phyloP scores from a whole-genome alignment of 1,140 invertebrate species.

The Physella acuta region DNA sequence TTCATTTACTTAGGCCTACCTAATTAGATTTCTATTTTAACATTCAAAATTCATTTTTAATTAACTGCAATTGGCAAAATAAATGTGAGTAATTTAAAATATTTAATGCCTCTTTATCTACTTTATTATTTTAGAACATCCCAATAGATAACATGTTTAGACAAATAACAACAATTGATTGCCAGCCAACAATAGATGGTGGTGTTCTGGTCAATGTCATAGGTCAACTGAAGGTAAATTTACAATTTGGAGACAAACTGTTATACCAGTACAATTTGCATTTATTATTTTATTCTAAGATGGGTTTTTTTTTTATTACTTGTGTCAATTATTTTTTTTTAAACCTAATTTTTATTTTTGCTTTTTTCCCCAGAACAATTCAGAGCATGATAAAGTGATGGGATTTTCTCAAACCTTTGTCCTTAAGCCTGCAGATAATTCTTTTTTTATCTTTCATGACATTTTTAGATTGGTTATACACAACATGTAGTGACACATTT shows the following conservation, averaged over 20 bases:
- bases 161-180: constrained; percentile 36
- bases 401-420: constrained; percentile 19
- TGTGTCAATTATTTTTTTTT: background rate
- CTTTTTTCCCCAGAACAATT: constrained; percentile 7
- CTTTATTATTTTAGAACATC: constrained; percentile 24
- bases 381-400: constrained; percentile 20
- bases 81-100: too few species aligned
- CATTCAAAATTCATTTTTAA: too few species aligned
- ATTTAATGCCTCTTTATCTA: too few species aligned
- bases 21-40: too few species aligned
- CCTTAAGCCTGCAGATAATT: constrained; percentile 20
- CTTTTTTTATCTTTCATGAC: constrained; percentile 23
- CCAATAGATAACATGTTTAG: constrained; percentile 24
- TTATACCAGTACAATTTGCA: too few species aligned
- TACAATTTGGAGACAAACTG: too few species aligned
- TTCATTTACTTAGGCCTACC: too few species aligned
- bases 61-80: too few species aligned
- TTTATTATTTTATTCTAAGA: background rate
- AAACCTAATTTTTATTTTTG: background rate
- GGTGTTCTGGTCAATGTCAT: constrained; percentile 33
- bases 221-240: constrained; percentile 36
- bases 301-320: too few species aligned
- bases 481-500: constrained; percentile 7
- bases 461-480: constrained; percentile 25
- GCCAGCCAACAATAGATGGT: constrained; percentile 39